A percentile compares a stretch with the other conserved stretches of the same genome.
Conservation (phyloP, 2,113 vertebrate genomes). For the Callorhinus ursinus region DNA sequence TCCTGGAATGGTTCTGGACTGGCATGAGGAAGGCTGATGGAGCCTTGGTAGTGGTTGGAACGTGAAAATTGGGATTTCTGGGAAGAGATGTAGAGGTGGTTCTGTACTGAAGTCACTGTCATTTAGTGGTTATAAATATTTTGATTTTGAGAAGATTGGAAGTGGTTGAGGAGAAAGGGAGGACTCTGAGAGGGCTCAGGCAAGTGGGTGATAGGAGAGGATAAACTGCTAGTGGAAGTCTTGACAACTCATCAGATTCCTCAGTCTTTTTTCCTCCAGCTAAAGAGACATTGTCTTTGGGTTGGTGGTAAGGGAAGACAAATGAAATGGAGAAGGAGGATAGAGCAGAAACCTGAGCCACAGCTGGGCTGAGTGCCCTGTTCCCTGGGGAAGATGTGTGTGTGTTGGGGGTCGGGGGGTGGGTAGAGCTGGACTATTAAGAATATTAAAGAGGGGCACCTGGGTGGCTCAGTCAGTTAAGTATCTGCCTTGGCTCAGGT, state of each 20-base stretch:
- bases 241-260: neutral
- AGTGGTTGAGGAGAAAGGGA: neutral
- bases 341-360: neutral
- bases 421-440: neutral
- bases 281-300: neutral
- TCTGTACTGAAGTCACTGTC: neutral
- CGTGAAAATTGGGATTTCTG: neutral
- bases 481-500: too few relatives aligned
- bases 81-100: neutral
- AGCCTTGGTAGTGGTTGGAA: neutral
- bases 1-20: neutral
- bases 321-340: neutral
- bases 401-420: accelerated
- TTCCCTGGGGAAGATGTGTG: neutral
- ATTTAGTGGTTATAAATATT: neutral
- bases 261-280: neutral
- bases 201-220: neutral
- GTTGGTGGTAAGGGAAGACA: neutral
- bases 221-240: neutral
- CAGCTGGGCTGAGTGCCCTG: too few relatives aligned
- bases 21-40: neutral
- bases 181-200: neutral
- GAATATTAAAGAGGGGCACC: neutral
- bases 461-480: too few relatives aligned
- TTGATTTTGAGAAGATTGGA: neutral